phyloP scores from a whole-genome alignment of 2,113 vertebrate species.

The Varanus salvator region DNA sequence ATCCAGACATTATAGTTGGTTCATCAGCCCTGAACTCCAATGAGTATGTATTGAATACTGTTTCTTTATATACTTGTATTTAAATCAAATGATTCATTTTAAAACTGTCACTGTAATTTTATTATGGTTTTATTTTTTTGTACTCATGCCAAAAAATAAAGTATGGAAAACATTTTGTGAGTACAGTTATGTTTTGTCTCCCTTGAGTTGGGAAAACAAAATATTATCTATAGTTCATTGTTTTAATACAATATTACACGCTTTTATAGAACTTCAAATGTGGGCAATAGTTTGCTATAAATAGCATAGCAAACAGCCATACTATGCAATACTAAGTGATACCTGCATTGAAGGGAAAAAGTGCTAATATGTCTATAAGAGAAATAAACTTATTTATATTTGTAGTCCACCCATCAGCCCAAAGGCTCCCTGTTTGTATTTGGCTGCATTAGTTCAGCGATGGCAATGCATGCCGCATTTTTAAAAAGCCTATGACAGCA shows the following conservation, averaged over 20 bases:
- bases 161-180: conserved; percentile 32
- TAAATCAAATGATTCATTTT: background rate
- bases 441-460: background rate
- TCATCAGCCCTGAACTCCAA: background rate
- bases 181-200: background rate
- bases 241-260: background rate
- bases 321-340: background rate
- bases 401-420: too few species aligned
- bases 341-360: background rate
- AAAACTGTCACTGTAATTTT: conserved; percentile 21
- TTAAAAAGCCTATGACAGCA: background rate
- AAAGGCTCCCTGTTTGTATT: too few species aligned
- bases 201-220: background rate
- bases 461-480: background rate
- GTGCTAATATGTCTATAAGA: background rate
- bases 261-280: background rate
- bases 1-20: background rate
- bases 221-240: background rate
- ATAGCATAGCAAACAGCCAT: background rate
- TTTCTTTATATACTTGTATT: conserved; percentile 7
- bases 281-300: background rate
- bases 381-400: too few species aligned
- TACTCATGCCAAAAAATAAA: conserved; percentile 47
- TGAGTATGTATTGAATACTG: conserved; percentile 1
- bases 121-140: conserved; percentile 68